Conservation (phyloP, 2,888 invertebrate species). For the Eumacrocentrus americanus region DNA sequence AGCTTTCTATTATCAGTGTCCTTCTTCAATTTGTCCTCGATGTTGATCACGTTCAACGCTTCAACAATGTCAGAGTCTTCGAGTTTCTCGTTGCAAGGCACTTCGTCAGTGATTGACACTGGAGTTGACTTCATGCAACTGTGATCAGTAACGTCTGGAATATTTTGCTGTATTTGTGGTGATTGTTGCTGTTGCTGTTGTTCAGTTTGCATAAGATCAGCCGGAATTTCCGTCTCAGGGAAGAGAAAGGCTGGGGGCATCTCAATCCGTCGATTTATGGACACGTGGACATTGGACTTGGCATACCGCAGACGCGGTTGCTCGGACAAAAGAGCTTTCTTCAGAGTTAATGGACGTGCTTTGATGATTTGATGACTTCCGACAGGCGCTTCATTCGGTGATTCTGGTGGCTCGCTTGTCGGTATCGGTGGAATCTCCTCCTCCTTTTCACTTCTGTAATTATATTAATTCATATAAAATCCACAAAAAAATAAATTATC, state of each 20-base stretch:
- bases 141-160: conserved; percentile 47
- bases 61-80: conserved; percentile 59
- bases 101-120: conserved; percentile 11
- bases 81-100: conserved; percentile 49
- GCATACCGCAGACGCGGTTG: conserved; percentile 75
- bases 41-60: conserved; percentile 58
- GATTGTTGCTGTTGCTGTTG: conserved; percentile 46
- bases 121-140: conserved; percentile 37
- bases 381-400: conserved; percentile 53
- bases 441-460: conserved; percentile 52
- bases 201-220: conserved; percentile 64
- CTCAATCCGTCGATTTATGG: conserved; percentile 77
- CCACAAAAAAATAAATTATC: neutral
- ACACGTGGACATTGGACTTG: conserved; percentile 70
- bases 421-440: conserved; percentile 58
- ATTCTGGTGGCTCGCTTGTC: conserved; percentile 58
- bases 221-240: conserved; percentile 74
- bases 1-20: conserved; percentile 39
- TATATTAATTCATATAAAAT: neutral
- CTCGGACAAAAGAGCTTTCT: conserved; percentile 82
- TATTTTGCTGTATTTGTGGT: conserved; percentile 34
- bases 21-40: conserved; percentile 55
- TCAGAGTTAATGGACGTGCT: conserved; percentile 82
- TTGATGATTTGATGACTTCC: conserved; percentile 67
- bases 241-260: conserved; percentile 84